These are phyloP conservation scores for Lacerta bilineata DNA, from an alignment of 2,797 vertebrate species.

Conservation along the genomic window DNA sequence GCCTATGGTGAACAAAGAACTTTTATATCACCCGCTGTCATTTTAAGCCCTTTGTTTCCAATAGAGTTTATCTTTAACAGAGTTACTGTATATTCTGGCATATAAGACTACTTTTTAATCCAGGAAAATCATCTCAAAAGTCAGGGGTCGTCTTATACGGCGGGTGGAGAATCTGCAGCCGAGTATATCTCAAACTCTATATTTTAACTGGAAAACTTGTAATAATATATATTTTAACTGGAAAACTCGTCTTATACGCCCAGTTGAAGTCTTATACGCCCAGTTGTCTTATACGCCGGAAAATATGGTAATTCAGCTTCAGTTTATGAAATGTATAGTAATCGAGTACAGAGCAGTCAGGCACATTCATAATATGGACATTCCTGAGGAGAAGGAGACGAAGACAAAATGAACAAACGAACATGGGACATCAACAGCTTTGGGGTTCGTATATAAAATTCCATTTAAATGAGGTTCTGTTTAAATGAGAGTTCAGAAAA, in stretches of 20 bases:
- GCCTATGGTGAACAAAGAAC: neutral
- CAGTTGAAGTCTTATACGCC: too few species aligned
- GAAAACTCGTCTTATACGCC: too few species aligned
- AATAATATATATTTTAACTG: too few species aligned
- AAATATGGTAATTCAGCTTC: neutral
- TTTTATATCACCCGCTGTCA: neutral
- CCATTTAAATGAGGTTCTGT: conserved; percentile 11
- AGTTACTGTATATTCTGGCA: neutral
- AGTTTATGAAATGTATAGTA: neutral
- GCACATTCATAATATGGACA: neutral
- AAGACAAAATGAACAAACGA: neutral
- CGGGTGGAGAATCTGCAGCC: too few species aligned
- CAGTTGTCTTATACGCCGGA: too few species aligned
- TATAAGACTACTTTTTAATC: too few species aligned
- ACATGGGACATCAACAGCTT: neutral
- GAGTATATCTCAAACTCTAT: too few species aligned
- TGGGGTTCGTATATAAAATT: conserved; percentile 7
- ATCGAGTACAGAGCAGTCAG: neutral
- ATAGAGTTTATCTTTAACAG: neutral
- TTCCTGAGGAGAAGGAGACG: neutral
- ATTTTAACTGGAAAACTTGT: too few species aligned
- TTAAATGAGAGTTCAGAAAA: conserved; percentile 24
- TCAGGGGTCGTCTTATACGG: too few species aligned
- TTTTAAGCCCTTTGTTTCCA: neutral
- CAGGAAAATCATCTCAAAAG: too few species aligned